Evolutionary conservation across 2,888 invertebrate species (phyloP).

Genomic region (Harpagoxenus sublaevis): DNA sequence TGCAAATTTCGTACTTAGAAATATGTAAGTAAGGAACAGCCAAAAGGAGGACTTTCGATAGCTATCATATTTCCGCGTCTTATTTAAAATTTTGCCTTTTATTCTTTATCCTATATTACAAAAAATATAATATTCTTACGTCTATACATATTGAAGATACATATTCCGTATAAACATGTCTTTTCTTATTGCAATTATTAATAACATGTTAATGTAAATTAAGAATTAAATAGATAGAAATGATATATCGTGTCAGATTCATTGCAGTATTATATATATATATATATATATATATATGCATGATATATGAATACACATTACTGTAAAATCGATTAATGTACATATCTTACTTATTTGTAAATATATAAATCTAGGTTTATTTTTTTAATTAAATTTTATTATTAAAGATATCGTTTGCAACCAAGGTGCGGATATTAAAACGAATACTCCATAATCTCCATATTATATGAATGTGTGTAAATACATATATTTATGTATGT

Average conservation of each 20-base stretch:
- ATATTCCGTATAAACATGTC: slow-evolving; percentile 24
- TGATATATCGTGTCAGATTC: neutral
- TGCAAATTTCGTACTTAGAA: slow-evolving; percentile 45
- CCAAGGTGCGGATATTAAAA: neutral
- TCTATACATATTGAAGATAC: slow-evolving; percentile 61
- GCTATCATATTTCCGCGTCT: slow-evolving; percentile 14
- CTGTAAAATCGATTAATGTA: slow-evolving; percentile 2
- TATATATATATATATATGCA: neutral
- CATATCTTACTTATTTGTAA: slow-evolving; percentile 32
- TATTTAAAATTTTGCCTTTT: slow-evolving; percentile 63
- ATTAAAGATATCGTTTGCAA: slow-evolving; percentile 1
- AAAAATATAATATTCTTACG: slow-evolving; percentile 68
- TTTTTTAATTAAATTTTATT: neutral
- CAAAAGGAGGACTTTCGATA: slow-evolving; percentile 12
- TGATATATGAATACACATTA: neutral
- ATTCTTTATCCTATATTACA: slow-evolving; percentile 69
- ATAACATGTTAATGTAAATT: slow-evolving; percentile 19
- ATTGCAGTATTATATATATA: neutral
- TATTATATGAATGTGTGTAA: neutral
- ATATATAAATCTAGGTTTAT: slow-evolving; percentile 7
- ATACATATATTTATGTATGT: neutral
- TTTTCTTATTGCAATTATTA: slow-evolving; percentile 31
- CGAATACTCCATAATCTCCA: neutral
- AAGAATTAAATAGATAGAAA: neutral
- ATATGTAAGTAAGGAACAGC: slow-evolving; percentile 13